Evolutionary conservation across 2,797 vertebrate genomes (phyloP).

Genomic region (Galagoides demidoff): DNA sequence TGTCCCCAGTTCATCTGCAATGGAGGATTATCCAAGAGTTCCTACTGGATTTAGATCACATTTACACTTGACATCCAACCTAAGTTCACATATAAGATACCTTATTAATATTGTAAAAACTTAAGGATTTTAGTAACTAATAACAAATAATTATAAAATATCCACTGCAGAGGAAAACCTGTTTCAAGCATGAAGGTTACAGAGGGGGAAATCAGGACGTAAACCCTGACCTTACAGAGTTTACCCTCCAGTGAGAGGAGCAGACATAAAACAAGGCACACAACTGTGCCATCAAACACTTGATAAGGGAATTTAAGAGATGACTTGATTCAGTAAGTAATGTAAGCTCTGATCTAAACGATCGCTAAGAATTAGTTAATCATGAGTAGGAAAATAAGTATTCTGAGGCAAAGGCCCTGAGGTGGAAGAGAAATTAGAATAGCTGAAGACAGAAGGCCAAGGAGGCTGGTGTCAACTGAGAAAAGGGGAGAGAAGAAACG

Average conservation of each 20-base stretch:
- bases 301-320: not conserved
- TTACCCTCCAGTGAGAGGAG: not conserved
- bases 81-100: not conserved
- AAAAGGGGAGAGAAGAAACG: not conserved
- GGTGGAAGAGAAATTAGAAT: not conserved
- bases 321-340: not conserved
- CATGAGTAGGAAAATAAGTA: not conserved
- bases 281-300: not conserved
- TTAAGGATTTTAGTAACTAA: not conserved
- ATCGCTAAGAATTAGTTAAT: not conserved
- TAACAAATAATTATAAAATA: conserved; percentile 6
- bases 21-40: not conserved
- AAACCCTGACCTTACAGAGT: not conserved
- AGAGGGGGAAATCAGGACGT: not conserved
- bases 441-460: not conserved
- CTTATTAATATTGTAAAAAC: not conserved
- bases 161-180: not conserved
- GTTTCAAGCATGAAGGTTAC: not conserved
- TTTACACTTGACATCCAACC: not conserved
- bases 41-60: not conserved
- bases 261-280: not conserved
- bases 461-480: not conserved
- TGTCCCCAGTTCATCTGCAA: not conserved
- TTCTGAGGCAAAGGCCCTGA: not conserved
- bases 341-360: not conserved